A percentile compares a stretch with the other conserved stretches of the same genome.
phyloP scores from a whole-genome alignment of 92 coral and sea anemone species.

The Bergia sp. region DNA sequence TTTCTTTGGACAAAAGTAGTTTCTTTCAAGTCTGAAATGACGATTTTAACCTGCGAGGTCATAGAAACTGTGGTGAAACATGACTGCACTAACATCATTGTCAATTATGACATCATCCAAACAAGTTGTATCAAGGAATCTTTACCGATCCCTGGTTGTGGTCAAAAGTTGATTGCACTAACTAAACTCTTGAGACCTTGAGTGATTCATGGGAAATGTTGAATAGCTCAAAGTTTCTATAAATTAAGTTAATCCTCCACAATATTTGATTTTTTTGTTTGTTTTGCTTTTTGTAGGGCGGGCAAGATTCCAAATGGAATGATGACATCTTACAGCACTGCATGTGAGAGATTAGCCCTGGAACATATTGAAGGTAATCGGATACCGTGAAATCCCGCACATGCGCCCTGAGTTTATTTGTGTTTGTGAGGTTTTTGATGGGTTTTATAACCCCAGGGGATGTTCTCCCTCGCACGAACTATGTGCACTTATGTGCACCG shows the following conservation, averaged over 20 bases:
- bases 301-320: constrained; percentile 82
- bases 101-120: not conserved
- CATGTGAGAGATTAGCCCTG: constrained; percentile 75
- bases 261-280: not conserved
- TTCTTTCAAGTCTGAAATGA: too few relatives aligned
- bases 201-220: not conserved
- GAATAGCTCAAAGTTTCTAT: not conserved
- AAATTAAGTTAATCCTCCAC: too few relatives aligned
- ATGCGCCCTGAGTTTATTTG: too few relatives aligned
- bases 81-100: too few relatives aligned
- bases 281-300: constrained; percentile 57
- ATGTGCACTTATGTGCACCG: too few relatives aligned
- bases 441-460: too few relatives aligned
- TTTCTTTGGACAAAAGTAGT: too few relatives aligned
- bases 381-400: not conserved
- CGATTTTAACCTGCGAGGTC: too few relatives aligned
- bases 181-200: not conserved
- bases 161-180: not conserved
- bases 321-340: constrained; percentile 77
- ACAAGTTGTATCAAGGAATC: too few relatives aligned
- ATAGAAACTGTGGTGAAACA: too few relatives aligned
- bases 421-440: too few relatives aligned
- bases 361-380: constrained; percentile 64
- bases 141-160: not conserved
- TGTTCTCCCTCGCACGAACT: too few relatives aligned